Evolutionary conservation across 1,140 invertebrate species (phyloP).

Genomic region (Ceratosolen solmsi): DNA sequence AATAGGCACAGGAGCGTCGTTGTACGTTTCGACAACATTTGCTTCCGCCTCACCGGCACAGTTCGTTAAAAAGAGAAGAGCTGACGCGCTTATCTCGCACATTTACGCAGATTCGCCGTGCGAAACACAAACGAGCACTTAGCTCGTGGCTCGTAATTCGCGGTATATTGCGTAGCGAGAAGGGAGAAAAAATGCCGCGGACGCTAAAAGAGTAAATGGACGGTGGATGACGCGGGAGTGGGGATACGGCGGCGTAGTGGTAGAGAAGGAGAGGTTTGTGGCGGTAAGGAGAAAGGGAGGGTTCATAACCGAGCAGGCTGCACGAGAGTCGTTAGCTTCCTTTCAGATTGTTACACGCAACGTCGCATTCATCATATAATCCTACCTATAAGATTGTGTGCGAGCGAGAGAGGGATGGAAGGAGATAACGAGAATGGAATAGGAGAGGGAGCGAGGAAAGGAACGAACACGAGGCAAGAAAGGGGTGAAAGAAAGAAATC

Average conservation of each 20-base stretch:
- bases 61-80: constrained; percentile 19
- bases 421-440: constrained; percentile 11
- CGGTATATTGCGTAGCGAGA: neutral
- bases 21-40: neutral
- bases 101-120: neutral
- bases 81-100: neutral
- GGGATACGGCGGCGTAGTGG: neutral
- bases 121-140: constrained; percentile 1
- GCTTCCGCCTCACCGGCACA: constrained; percentile 1
- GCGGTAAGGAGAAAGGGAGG: neutral
- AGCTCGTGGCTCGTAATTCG: neutral
- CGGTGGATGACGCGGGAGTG: neutral
- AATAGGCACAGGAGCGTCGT: too few relatives aligned
- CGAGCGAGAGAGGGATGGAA: neutral
- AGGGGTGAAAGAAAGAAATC: neutral
- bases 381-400: constrained; percentile 31
- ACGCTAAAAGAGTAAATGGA: neutral
- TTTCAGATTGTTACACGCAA: constrained; percentile 16
- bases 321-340: constrained; percentile 28
- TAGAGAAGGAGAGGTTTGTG: neutral
- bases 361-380: neutral
- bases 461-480: constrained; percentile 1
- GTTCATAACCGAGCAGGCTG: neutral
- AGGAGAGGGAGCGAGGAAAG: constrained; percentile 15
- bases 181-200: neutral